Evolutionary conservation across 1,140 invertebrate species (phyloP).

Genomic region (Ooceraea biroi): DNA sequence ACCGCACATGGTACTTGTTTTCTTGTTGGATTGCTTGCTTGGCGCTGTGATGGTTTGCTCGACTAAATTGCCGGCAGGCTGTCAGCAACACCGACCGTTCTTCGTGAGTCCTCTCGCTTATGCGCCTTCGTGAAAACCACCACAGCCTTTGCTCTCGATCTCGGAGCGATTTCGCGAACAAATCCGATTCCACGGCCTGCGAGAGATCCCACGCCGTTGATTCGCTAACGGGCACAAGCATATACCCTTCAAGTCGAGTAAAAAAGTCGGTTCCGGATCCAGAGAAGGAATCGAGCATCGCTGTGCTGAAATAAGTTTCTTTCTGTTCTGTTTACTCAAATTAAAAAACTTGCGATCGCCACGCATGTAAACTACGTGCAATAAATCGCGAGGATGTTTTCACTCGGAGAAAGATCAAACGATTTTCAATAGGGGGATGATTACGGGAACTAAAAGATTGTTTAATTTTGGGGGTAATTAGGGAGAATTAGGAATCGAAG

Average conservation of each 20-base stretch:
- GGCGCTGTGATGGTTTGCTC: too few relatives aligned
- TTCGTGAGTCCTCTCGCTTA: constrained; percentile 57
- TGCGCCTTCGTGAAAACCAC: constrained; percentile 39
- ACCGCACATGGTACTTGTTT: too few relatives aligned
- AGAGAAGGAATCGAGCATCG: not conserved
- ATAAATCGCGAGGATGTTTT: not conserved
- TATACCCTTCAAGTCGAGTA: not conserved
- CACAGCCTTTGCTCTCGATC: not conserved
- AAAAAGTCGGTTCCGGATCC: not conserved
- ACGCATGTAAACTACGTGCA: not conserved
- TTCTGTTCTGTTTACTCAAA: not conserved
- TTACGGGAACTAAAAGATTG: too few relatives aligned
- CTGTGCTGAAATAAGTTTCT: not conserved
- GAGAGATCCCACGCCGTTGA: not conserved
- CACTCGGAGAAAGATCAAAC: not conserved
- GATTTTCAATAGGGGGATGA: too few relatives aligned
- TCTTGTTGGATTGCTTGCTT: too few relatives aligned
- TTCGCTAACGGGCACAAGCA: not conserved
- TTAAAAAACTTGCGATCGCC: constrained; percentile 3
- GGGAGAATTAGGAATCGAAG: too few relatives aligned
- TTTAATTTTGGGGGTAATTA: too few relatives aligned
- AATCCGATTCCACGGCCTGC: constrained; percentile 54
- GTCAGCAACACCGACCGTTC: constrained; percentile 68
- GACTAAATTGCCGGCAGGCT: constrained; percentile 68
- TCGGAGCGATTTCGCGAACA: constrained; percentile 42